Evolutionary conservation across 2,113 vertebrate genomes (phyloP), one percentile per base, ranked within the genome.

Genomic region (Mormyrus lacerda): DNA sequence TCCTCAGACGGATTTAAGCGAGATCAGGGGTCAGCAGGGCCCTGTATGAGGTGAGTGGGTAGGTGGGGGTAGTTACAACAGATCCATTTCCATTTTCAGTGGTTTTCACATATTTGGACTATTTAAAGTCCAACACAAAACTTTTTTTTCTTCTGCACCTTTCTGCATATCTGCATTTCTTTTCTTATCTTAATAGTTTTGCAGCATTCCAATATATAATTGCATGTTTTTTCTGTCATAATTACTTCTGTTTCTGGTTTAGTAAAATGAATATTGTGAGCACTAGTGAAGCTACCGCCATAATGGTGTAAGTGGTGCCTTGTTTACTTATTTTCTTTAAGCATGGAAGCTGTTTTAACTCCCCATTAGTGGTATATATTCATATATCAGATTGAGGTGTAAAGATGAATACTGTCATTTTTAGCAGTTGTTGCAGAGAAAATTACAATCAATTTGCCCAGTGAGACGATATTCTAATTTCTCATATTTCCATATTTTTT

Each of bases 21-120:
- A 94, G 94, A 91, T 93, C 94, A 94, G 89, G 93, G 94, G 94
- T 94, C 92, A 84, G 82, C 42, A n/a, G 39, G 82, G 21, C 82
- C 44, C 44, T 84, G 82, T 84, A 42, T 84, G 82, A 84, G 21
- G 53, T 55, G 53, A 2, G 53, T 55, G 53, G 1, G 53, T 55
- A 2, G 10, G 15, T 15, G 69, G 4, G 19, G 51, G 4, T 1
- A 35, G 10, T 44, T 17, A 39, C 76, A 19, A 13, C 31, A 82
- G 31, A 10, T 44, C 39, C 17, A 6, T 8, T 82, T 44, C 76
- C 76, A 82, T 69, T 31, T 82, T 44, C 76, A 82, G 76, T 44
- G 7, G 19, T 82, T 44, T 39, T 82, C 31, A 82, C 15, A 44
- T 42, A 44, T 69, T 69, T 15, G n/a, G 9, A 65, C 10, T 82